Percentiles rank a stretch among this genome's conserved stretches.
phyloP scores from a whole-genome alignment of 1,140 invertebrate species.

The Leptopilina boulardi region DNA sequence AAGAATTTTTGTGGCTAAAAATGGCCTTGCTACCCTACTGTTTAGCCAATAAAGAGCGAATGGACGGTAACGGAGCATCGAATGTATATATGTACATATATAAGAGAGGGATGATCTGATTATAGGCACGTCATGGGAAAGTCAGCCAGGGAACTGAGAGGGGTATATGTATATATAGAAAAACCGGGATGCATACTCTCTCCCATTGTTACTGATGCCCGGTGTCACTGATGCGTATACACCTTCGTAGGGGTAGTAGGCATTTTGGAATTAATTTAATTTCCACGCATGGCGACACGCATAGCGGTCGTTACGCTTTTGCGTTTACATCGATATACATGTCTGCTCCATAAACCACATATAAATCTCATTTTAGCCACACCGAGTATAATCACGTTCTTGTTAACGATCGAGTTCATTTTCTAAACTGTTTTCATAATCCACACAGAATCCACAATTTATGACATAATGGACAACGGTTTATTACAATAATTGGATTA shows the following conservation, averaged over 20 bases:
- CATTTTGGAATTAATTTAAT: slow-evolving; percentile 67
- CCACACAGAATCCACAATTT: neutral
- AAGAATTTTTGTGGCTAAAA: too few relatives aligned
- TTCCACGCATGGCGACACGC: slow-evolving; percentile 63
- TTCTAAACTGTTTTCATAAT: neutral
- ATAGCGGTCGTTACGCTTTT: slow-evolving; percentile 50
- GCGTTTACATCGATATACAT: slow-evolving; percentile 31
- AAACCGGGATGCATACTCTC: slow-evolving; percentile 60
- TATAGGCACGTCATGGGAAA: slow-evolving; percentile 73
- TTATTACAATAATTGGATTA: neutral
- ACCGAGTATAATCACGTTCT: slow-evolving; percentile 16
- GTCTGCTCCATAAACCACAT: slow-evolving; percentile 31
- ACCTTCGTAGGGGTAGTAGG: slow-evolving; percentile 57
- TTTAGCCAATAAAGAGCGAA: slow-evolving; percentile 53
- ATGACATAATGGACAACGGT: neutral
- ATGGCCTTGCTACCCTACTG: slow-evolving; percentile 29
- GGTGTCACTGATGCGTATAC: slow-evolving; percentile 65
- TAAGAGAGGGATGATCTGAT: slow-evolving; percentile 69
- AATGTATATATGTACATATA: slow-evolving; percentile 29
- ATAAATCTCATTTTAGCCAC: slow-evolving; percentile 29
- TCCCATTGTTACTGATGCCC: slow-evolving; percentile 60
- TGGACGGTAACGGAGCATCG: slow-evolving; percentile 58
- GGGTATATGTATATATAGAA: slow-evolving; percentile 37
- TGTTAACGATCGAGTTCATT: slow-evolving; percentile 14
- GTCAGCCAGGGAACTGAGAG: slow-evolving; percentile 60